Evolutionary conservation across 2,888 invertebrate genomes (phyloP).

Genomic region (Liodrosophila aerea): DNA sequence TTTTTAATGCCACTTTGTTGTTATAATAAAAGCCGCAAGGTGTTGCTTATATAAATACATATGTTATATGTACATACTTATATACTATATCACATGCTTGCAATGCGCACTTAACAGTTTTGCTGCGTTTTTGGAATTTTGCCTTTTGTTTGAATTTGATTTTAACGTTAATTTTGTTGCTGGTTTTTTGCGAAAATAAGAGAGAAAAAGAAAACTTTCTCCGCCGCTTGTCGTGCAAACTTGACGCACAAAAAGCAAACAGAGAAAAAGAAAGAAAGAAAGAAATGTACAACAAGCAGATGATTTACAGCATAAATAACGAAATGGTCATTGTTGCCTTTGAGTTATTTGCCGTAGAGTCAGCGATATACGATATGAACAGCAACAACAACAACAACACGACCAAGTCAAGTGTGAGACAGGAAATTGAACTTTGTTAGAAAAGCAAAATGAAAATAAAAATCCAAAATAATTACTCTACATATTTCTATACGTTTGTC

Average conservation of each 20-base stretch:
- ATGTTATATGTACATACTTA: slow-evolving; percentile 17
- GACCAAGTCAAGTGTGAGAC: slow-evolving; percentile 27
- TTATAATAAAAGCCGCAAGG: slow-evolving; percentile 24
- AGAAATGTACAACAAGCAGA: slow-evolving; percentile 69
- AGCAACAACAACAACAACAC: slow-evolving; percentile 8
- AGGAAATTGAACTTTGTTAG: slow-evolving; percentile 62
- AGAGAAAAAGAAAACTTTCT: slow-evolving; percentile 67
- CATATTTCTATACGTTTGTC: not conserved
- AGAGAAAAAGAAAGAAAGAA: slow-evolving; percentile 25
- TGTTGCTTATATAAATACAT: slow-evolving; percentile 50
- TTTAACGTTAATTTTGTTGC: slow-evolving; percentile 55
- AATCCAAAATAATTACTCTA: slow-evolving; percentile 20
- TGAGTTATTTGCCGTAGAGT: slow-evolving; percentile 62
- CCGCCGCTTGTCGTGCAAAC: slow-evolving; percentile 69
- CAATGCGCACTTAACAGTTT: slow-evolving; percentile 58
- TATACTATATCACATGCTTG: slow-evolving; percentile 48
- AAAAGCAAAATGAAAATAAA: slow-evolving; percentile 14
- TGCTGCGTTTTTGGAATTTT: slow-evolving; percentile 59
- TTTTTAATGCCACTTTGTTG: slow-evolving; percentile 57
- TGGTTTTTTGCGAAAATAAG: slow-evolving; percentile 43
- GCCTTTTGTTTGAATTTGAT: slow-evolving; percentile 54
- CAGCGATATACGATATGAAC: slow-evolving; percentile 2
- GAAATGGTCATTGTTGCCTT: slow-evolving; percentile 59
- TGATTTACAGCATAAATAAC: slow-evolving; percentile 67
- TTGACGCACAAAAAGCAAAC: slow-evolving; percentile 61